These are phyloP conservation scores for Cirrhinus mrigala DNA, from an alignment of 2,797 vertebrate species.

Conservation along the genomic window DNA sequence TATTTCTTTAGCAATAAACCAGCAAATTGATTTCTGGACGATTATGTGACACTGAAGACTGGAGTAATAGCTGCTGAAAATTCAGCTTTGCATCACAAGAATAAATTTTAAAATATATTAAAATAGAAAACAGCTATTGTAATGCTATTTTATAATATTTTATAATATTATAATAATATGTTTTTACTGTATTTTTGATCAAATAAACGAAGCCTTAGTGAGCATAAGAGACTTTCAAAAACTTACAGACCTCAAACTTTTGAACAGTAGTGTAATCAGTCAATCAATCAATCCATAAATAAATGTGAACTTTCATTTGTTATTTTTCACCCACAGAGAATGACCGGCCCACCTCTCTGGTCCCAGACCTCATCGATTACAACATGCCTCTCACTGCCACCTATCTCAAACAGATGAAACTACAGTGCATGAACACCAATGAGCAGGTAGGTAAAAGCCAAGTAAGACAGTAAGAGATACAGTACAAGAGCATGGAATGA, in stretches of 20 bases:
- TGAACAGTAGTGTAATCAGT: not conserved
- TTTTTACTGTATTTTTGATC: not conserved
- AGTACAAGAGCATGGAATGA: not conserved
- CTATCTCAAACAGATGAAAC: conserved; percentile 98
- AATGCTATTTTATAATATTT: not conserved
- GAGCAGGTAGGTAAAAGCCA: conserved; percentile 85
- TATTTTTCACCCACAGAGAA: conserved; percentile 82
- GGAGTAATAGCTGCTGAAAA: not conserved
- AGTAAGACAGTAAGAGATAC: not conserved
- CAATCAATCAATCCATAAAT: not conserved
- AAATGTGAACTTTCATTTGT: not conserved
- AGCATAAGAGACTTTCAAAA: not conserved
- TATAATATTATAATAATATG: too few relatives aligned
- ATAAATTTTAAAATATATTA: not conserved
- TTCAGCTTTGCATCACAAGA: not conserved
- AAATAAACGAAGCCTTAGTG: not conserved
- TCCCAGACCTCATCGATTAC: conserved; percentile 97
- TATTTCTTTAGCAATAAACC: not conserved
- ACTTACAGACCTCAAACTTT: not conserved
- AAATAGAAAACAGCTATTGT: not conserved
- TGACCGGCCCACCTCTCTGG: conserved; percentile 92
- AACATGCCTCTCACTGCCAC: conserved; percentile 99
- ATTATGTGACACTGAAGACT: not conserved
- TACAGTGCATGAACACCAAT: conserved; percentile 93
- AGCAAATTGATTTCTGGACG: not conserved